Evolutionary conservation across 2,113 vertebrate genomes (phyloP), one percentile per base, ranked within the genome.

Genomic region (Tautogolabrus adspersus): DNA sequence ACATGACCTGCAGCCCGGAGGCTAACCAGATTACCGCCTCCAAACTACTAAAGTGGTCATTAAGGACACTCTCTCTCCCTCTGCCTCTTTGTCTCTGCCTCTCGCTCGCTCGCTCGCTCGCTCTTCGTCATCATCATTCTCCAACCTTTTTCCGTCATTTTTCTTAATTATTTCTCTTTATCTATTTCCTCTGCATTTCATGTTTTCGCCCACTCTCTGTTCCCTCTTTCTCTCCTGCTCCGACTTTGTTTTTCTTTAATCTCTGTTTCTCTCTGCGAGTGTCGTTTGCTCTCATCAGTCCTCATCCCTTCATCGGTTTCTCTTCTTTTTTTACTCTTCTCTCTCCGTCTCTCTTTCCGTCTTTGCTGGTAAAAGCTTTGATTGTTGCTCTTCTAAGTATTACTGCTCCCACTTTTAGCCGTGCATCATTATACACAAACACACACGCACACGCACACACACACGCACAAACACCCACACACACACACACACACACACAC

Each of bases 31-130:
- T 95, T 94, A 94, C 86, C 22, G 84, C 90, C 90, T 89, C 92
- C 81, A 93, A 93, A 94, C 91, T 91, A 94, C 92, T 94, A 93
- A 94, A 95, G 94, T 94, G 94, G 90, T 94, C 93, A 94, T 95
- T 94, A 95, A 91, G 91, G 83, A 87, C 90, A 85, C 82, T 54
- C 85, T 85, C 87, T 85, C 38, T 84, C 81, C 83, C 37, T 61
- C 16, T 77, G 15, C 75, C 63, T 80, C 82, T 82, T 44, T 72
- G 15, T 81, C 72, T 85, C 38, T 75, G 61, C 65, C 81, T 83
- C 70, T 77, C 55, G 3, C 52, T 75, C 6, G 5, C 62, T 77
- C 47, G 21, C 57, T 70, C 55, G 5, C 62, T 77, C 47, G 21
- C 57, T 70, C 55, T 81, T 77, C 77, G 83, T 80, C 26, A 79